Conservation (phyloP, 2,797 vertebrate genomes). For the Hypotaenidia okinawae region DNA sequence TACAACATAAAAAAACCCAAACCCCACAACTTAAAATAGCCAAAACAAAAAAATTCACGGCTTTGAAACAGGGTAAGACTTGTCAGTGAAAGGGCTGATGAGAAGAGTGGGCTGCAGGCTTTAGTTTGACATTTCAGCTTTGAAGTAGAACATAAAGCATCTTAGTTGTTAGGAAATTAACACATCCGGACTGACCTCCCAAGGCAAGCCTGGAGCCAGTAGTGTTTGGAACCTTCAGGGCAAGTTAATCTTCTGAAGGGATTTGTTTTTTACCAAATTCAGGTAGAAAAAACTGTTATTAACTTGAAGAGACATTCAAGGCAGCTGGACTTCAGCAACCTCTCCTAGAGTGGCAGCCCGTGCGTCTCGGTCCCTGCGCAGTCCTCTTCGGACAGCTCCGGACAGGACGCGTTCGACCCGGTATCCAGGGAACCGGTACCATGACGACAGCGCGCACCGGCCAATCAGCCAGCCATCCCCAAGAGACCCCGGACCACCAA, state of each 20-base stretch:
- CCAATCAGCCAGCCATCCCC: rapidly evolving
- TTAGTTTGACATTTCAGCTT: not conserved
- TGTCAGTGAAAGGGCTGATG: not conserved
- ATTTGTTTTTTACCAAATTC: not conserved
- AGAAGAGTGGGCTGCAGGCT: rapidly evolving
- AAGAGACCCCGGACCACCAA: rapidly evolving
- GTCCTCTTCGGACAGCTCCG: not conserved
- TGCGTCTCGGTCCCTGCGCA: rapidly evolving
- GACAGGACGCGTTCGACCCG: rapidly evolving
- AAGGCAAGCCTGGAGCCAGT: not conserved
- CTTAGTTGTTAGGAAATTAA: not conserved
- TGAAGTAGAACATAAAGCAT: not conserved
- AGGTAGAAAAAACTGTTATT: no score
- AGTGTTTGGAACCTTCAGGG: rapidly evolving
- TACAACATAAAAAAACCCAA: not conserved
- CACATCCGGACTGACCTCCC: not conserved
- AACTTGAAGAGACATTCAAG: not conserved
- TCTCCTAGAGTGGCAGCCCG: rapidly evolving
- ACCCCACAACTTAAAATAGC: rapidly evolving
- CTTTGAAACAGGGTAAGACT: not conserved
- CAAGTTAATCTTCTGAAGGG: rapidly evolving
- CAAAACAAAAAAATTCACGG: not conserved
- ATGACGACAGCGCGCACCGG: not conserved
- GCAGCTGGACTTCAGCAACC: not conserved
- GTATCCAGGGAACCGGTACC: rapidly evolving